phyloP scores from a whole-genome alignment of 2,113 vertebrate genomes.

The Eubucco bourcierii region DNA sequence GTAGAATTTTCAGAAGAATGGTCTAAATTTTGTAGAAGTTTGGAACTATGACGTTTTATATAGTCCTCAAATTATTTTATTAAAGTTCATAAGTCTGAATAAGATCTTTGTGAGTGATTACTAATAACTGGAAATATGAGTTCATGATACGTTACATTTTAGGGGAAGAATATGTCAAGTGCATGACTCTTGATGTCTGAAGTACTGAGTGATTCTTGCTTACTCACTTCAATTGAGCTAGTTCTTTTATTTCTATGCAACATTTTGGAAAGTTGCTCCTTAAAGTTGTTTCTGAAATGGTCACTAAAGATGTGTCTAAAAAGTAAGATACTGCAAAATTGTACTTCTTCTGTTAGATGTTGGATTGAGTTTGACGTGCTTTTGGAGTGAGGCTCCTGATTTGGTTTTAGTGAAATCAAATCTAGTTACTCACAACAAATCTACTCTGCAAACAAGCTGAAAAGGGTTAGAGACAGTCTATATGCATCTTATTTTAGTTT shows the following conservation, averaged over 20 bases:
- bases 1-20: background rate
- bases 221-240: background rate
- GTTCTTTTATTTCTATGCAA: background rate
- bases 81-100: background rate
- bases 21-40: background rate
- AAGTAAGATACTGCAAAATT: background rate
- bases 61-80: background rate
- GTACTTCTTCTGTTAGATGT: background rate
- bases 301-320: background rate
- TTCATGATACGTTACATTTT: background rate
- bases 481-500: background rate
- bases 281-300: background rate
- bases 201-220: background rate
- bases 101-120: background rate
- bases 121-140: background rate
- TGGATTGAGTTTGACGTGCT: background rate
- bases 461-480: background rate
- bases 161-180: background rate
- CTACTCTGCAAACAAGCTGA: background rate
- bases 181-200: background rate
- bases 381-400: background rate
- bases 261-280: background rate
- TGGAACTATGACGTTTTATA: background rate
- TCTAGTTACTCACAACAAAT: background rate
- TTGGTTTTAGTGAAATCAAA: background rate